A percentile compares a stretch with the other conserved stretches of the same genome.
phyloP scores from a whole-genome alignment of 1,140 invertebrate genomes.

The Plodia interpunctella region DNA sequence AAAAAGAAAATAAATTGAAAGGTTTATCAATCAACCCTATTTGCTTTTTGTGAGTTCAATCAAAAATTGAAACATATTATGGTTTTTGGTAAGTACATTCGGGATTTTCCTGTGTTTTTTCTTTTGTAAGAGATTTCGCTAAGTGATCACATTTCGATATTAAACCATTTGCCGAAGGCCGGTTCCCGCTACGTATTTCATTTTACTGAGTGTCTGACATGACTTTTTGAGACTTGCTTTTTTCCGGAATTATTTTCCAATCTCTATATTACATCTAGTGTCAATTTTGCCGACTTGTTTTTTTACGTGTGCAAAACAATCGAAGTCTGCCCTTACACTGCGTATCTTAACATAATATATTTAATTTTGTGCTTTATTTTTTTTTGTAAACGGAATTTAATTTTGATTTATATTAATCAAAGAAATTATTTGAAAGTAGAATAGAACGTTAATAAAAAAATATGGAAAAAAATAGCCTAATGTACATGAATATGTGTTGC shows the following conservation, averaged over 20 bases:
- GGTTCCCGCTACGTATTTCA: conserved; percentile 74
- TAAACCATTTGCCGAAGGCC: conserved; percentile 74
- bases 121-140: conserved; percentile 76
- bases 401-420: no score
- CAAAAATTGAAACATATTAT: conserved; percentile 65
- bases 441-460: no score
- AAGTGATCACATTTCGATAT: conserved; percentile 78
- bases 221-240: conserved; percentile 71
- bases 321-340: no score
- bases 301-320: conserved; percentile 23
- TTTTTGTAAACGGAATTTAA: no score
- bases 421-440: no score
- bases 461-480: no score
- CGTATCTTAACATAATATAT: no score
- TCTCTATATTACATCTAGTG: conserved; percentile 64
- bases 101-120: conserved; percentile 63
- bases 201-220: conserved; percentile 76
- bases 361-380: no score
- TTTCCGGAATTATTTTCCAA: conserved; percentile 71
- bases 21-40: conserved; percentile 49
- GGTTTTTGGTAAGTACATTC: conserved; percentile 69
- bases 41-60: conserved; percentile 48
- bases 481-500: no score
- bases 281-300: conserved; percentile 45
- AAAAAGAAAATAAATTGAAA: conserved; percentile 30